Conservation (phyloP, 2,888 invertebrate genomes). For the Leucania comma region DNA sequence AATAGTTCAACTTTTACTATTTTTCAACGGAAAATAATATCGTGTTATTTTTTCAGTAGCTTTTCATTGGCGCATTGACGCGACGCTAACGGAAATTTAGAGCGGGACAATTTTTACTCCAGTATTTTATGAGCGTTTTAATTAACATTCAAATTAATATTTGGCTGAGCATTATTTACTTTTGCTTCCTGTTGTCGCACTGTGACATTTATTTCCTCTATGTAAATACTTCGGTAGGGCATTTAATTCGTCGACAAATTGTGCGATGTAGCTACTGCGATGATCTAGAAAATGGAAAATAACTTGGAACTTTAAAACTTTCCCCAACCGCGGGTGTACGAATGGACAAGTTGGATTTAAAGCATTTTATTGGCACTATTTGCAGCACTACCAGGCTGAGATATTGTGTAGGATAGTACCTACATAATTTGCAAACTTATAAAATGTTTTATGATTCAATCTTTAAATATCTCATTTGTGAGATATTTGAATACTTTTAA, state of each 20-base stretch:
- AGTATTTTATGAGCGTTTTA: conserved; percentile 16
- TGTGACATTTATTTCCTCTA: not conserved
- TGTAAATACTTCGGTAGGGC: not conserved
- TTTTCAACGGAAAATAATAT: conserved; percentile 7
- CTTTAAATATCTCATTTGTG: too few relatives aligned
- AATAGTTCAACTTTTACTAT: conserved; percentile 2
- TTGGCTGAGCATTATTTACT: conserved; percentile 15
- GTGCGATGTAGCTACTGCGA: not conserved
- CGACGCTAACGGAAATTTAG: not conserved
- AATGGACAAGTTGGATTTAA: conserved; percentile 12
- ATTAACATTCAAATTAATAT: conserved; percentile 17
- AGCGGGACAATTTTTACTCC: not conserved
- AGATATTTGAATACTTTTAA: too few relatives aligned
- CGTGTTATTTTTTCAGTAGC: not conserved
- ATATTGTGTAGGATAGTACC: not conserved
- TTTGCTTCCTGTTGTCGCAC: not conserved
- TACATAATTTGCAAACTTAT: not conserved
- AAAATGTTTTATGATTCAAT: too few relatives aligned
- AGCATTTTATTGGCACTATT: not conserved
- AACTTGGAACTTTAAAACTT: conserved; percentile 12
- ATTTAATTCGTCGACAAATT: not conserved
- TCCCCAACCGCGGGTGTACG: conserved; percentile 1
- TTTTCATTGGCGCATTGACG: conserved; percentile 6
- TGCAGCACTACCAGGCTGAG: not conserved
- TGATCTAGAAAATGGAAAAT: not conserved